Evolutionary conservation across 2,888 invertebrate genomes (phyloP), one percentile per base, ranked within the genome.

Genomic region (Incurvaria masculella): DNA sequence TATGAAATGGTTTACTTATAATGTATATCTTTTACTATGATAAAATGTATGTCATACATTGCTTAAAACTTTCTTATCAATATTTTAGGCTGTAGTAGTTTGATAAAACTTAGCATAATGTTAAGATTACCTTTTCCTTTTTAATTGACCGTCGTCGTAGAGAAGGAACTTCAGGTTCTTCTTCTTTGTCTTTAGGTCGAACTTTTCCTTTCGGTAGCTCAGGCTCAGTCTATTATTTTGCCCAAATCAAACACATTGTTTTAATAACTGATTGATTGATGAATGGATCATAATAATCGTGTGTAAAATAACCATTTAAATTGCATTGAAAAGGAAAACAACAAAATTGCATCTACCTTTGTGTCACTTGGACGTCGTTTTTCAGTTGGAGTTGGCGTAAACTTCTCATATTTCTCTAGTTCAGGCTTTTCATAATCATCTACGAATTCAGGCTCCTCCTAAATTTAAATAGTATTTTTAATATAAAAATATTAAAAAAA

Each of bases 151-250:
- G 71, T 61, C 76, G 78, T 42, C 73, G 68, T 42, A 78, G 66
- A 52, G 68, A 57, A 49, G 76, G 73, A 47, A 60, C 60, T 67
- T 75, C 74, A 8, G 72, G 68, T 57, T 78, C 78, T 14, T 65
- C 65, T 56, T 76, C 75, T 49, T 68, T 69, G 42, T 66, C 68
- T 61, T 78, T 78, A 16, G 76, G 73, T 55, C 72, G 76, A 45
- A 78, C 73, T 68, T 78, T 79, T 52, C 76, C 76, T 53, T 63
- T 71, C 66, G 73, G 72, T 58, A 72, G 68, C 49, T 78, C 74
- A 55, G 64, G 61, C 40, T 75, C 74, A 50, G 78, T 76, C 75
- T 78, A 72, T n/a, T n/a, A n/a, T n/a, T n/a, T n/a, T n/a, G n/a
- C n/a, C n/a, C n/a, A n/a, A n/a, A n/a, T n/a, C n/a, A n/a, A n/a